These are phyloP conservation scores for Rhea pennata DNA, from an alignment of 2,113 vertebrate genomes.

Conservation along the genomic window DNA sequence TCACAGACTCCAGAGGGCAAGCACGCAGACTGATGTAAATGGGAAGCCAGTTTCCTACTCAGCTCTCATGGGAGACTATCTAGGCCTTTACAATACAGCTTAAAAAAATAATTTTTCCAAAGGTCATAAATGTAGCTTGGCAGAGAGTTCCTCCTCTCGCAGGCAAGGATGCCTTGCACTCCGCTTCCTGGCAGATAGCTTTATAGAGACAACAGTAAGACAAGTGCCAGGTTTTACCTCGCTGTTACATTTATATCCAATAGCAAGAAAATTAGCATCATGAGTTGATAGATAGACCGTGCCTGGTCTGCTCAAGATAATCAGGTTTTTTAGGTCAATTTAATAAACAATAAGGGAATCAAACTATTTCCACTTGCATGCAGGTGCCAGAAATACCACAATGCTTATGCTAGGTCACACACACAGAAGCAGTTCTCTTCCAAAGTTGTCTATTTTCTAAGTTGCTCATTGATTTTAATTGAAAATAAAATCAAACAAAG, in stretches of 20 bases:
- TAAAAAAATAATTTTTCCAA: neutral
- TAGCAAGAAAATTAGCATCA: neutral
- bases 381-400: conserved; percentile 8
- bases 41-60: neutral
- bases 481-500: neutral
- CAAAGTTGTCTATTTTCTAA: neutral
- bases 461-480: neutral
- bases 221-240: neutral
- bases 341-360: neutral
- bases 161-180: neutral
- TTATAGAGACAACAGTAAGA: neutral
- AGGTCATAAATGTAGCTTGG: neutral
- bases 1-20: neutral
- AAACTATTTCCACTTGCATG: neutral
- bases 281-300: neutral
- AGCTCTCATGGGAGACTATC: neutral
- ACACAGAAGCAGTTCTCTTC: neutral
- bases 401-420: neutral
- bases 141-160: neutral
- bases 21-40: neutral
- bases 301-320: neutral
- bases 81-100: neutral
- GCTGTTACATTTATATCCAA: neutral
- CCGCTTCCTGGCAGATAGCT: neutral
- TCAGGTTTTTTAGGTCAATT: neutral